Conservation (phyloP, 2,113 vertebrate genomes). For the Irena cyanogastra region DNA sequence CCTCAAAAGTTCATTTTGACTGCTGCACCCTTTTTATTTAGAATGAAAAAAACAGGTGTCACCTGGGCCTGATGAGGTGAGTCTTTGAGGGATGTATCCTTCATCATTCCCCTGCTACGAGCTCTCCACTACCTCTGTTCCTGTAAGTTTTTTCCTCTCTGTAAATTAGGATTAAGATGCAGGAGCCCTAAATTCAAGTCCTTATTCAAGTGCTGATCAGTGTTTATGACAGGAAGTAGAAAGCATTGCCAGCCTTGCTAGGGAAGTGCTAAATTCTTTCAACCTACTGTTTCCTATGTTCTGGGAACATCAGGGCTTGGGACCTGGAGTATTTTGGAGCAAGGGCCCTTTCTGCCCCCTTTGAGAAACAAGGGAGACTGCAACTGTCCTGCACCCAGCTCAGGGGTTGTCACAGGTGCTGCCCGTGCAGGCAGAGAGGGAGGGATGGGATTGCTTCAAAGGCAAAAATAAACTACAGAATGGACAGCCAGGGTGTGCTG, state of each 20-base stretch:
- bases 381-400: background rate
- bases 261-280: background rate
- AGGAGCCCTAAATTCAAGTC: background rate
- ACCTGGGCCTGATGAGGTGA: background rate
- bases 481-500: background rate
- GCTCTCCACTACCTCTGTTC: background rate
- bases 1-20: background rate
- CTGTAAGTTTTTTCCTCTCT: background rate
- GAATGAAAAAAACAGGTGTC: background rate
- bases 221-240: background rate
- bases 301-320: background rate
- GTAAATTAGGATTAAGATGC: background rate
- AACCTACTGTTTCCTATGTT: background rate
- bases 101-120: background rate
- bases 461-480: background rate
- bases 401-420: rapidly evolving
- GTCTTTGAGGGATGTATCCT: no score
- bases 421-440: no score
- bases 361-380: background rate
- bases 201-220: background rate
- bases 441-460: background rate
- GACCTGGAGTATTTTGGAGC: background rate
- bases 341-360: background rate
- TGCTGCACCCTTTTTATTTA: background rate
- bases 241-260: background rate